Conservation (phyloP, 1,140 invertebrate genomes). For the Pseudomyrmex pallidus region DNA sequence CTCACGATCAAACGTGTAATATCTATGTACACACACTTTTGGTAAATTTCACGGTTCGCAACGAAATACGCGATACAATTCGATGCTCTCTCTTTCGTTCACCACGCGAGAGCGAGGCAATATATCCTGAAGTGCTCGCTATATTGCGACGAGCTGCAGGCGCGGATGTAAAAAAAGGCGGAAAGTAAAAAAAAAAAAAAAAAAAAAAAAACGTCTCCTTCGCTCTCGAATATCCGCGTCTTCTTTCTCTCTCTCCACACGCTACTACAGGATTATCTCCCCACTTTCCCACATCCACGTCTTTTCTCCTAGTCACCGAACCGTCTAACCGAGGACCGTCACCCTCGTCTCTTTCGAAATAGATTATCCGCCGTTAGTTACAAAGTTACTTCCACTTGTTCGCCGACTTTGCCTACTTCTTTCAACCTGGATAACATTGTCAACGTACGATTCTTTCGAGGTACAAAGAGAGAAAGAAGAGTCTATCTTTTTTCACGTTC, state of each 20-base stretch:
- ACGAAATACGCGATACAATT: conserved; percentile 67
- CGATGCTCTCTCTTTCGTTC: conserved; percentile 65
- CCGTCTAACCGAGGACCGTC: conserved; percentile 41
- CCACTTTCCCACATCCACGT: background rate
- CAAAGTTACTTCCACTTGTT: conserved; percentile 41
- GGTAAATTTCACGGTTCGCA: conserved; percentile 25
- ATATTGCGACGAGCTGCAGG: conserved; percentile 64
- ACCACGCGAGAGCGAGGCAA: conserved; percentile 64
- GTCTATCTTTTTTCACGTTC: no score
- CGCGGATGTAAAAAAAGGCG: background rate
- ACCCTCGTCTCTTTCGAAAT: conserved; percentile 43
- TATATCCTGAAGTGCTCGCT: conserved; percentile 68
- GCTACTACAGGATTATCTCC: conserved; percentile 44
- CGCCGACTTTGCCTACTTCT: conserved; percentile 29
- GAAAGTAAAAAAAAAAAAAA: conserved; percentile 1
- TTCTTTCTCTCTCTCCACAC: background rate
- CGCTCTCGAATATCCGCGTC: conserved; percentile 45
- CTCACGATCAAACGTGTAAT: background rate
- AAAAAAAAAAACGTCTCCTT: conserved; percentile 16
- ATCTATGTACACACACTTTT: background rate
- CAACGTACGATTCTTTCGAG: background rate
- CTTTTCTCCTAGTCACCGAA: conserved; percentile 51
- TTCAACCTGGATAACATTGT: conserved; percentile 13
- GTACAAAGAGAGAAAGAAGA: no score
- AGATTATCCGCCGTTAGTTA: conserved; percentile 57